These are phyloP conservation scores for Vicugna pacos DNA, from an alignment of 2,113 vertebrate species.

Conservation along the genomic window DNA sequence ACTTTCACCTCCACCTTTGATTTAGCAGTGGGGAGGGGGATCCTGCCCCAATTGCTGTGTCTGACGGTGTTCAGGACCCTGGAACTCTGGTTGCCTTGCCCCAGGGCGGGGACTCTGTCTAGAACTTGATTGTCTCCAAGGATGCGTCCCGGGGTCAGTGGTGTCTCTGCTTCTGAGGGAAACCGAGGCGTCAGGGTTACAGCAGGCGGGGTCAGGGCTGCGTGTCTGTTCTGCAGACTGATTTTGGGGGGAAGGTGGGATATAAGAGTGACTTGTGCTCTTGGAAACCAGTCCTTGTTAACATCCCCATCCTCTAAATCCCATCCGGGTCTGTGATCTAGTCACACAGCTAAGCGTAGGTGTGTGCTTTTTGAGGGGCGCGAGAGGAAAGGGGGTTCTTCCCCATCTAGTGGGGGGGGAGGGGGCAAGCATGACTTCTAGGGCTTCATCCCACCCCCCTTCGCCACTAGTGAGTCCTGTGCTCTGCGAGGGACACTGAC, in stretches of 20 bases:
- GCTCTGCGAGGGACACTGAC: not conserved
- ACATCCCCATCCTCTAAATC: not conserved
- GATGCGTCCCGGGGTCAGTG: not conserved
- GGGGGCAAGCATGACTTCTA: not conserved
- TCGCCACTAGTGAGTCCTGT: not conserved
- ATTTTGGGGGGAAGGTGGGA: too few relatives aligned
- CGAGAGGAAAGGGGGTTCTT: not conserved
- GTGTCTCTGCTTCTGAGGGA: not conserved
- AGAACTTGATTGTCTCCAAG: not conserved
- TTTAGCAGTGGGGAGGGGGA: not conserved
- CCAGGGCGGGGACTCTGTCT: not conserved
- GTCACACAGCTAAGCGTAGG: not conserved
- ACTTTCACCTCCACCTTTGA: not conserved
- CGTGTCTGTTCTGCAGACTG: not conserved
- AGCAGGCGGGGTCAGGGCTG: not conserved
- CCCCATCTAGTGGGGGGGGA: too few relatives aligned
- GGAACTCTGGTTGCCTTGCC: too few relatives aligned
- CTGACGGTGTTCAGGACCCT: not conserved
- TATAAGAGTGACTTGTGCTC: accelerated
- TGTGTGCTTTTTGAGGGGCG: not conserved
- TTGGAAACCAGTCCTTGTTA: not conserved
- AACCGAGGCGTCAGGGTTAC: not conserved
- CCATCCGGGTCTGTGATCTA: not conserved
- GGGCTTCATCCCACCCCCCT: not conserved
- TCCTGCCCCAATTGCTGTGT: not conserved